phyloP scores from a whole-genome alignment of 35 echinoderm and acorn worm species.

The Apostichopus japonicus region DNA sequence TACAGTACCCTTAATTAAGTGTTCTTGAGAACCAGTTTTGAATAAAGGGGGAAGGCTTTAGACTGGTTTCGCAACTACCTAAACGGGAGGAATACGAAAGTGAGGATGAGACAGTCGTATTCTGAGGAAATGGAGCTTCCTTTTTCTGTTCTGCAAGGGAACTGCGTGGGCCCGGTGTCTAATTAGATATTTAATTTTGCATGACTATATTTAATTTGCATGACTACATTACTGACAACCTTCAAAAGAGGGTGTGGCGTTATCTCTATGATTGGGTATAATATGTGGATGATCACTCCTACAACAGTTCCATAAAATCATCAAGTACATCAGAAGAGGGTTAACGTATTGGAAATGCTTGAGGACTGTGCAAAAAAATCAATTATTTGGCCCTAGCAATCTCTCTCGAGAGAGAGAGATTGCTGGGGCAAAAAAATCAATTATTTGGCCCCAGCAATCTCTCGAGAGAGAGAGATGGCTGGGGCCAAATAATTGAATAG shows the following conservation, averaged over 20 bases:
- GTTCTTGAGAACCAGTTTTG: conserved; percentile 14
- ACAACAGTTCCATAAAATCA: no score
- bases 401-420: no score
- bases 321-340: no score
- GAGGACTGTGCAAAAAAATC: conserved; percentile 6
- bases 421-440: no score
- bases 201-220: neutral
- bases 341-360: neutral
- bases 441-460: no score
- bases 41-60: conserved; percentile 15
- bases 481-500: no score
- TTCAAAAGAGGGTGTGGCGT: neutral
- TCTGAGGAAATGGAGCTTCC: neutral
- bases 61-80: conserved; percentile 17
- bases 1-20: neutral
- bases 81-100: conserved; percentile 5
- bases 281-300: conserved; percentile 6
- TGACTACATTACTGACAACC: neutral
- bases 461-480: no score
- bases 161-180: conserved; percentile 3
- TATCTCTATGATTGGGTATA: neutral
- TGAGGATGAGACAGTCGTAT: neutral
- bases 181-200: neutral
- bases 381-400: no score
- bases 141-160: conserved; percentile 17